Evolutionary conservation across 1,140 invertebrate genomes (phyloP).

Genomic region (Nixonia krombeini): DNA sequence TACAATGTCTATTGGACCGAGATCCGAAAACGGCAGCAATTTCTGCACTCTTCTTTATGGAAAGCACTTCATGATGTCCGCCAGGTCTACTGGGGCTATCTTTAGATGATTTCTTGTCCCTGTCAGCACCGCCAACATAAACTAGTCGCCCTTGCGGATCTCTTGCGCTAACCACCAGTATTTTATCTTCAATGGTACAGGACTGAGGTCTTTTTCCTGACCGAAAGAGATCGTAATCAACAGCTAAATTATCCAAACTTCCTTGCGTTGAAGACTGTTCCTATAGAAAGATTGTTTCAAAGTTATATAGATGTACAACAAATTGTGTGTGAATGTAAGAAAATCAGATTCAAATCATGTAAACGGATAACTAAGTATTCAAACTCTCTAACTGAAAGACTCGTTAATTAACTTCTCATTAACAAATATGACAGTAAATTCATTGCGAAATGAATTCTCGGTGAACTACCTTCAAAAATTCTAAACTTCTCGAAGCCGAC

Average conservation of each 20-base stretch:
- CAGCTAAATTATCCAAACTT: constrained; percentile 77
- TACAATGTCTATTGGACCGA: constrained; percentile 49
- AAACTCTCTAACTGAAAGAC: too few species aligned
- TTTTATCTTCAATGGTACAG: constrained; percentile 65
- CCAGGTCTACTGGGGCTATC: constrained; percentile 44
- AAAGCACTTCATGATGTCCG: constrained; percentile 79
- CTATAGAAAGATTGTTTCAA: too few species aligned
- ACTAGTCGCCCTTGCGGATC: constrained; percentile 73
- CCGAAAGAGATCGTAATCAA: constrained; percentile 81
- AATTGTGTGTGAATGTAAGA: too few species aligned
- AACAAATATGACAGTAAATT: too few species aligned
- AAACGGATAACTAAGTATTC: too few species aligned
- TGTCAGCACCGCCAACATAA: constrained; percentile 72
- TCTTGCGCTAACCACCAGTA: constrained; percentile 73
- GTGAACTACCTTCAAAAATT: constrained; percentile 67
- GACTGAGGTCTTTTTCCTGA: constrained; percentile 65
- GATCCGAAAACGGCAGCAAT: constrained; percentile 85
- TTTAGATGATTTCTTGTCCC: constrained; percentile 54
- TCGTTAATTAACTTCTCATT: too few species aligned
- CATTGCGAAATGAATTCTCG: too few species aligned
- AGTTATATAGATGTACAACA: too few species aligned
- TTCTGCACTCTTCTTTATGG: constrained; percentile 89
- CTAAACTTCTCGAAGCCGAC: constrained; percentile 73
- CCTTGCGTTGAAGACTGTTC: constrained; percentile 51
- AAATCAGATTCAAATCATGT: too few species aligned